Evolutionary conservation across 2,888 invertebrate genomes (phyloP).

Genomic region (Caenorhabditis sp.): DNA sequence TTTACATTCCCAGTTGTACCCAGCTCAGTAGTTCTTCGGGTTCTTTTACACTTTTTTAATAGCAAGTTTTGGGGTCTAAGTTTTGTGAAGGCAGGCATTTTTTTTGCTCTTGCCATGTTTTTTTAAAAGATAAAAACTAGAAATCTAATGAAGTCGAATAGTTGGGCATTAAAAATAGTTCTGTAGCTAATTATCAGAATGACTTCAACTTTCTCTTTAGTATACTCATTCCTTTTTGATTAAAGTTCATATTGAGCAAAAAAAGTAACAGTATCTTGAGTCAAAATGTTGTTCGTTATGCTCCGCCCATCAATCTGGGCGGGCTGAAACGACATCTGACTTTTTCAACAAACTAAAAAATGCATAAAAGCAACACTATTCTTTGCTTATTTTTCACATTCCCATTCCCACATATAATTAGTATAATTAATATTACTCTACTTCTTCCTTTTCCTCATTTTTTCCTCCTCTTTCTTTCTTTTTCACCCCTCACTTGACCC

Average conservation of each 20-base stretch:
- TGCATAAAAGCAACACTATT: not conserved
- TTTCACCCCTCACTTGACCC: not conserved
- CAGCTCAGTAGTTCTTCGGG: conserved; percentile 19
- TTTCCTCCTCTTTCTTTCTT: not conserved
- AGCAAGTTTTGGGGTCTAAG: conserved; percentile 18
- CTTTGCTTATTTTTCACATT: not conserved
- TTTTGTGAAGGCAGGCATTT: too few relatives aligned
- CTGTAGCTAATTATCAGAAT: too few relatives aligned
- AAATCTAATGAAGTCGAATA: too few relatives aligned
- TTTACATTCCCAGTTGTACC: conserved; percentile 12
- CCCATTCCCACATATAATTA: conserved; percentile 26
- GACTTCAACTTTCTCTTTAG: too few relatives aligned
- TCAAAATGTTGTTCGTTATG: conserved; percentile 14
- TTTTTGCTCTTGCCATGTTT: too few relatives aligned
- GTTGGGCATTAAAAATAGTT: too few relatives aligned
- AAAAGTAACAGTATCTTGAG: conserved; percentile 2
- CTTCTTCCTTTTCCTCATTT: conserved; percentile 8
- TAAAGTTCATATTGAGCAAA: not conserved
- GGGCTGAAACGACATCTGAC: too few relatives aligned
- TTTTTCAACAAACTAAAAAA: conserved; percentile 32
- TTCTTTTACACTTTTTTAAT: conserved; percentile 14
- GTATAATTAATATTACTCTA: conserved; percentile 8
- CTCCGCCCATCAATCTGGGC: conserved; percentile 21
- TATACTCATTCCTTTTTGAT: too few relatives aligned
- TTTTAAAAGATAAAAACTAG: too few relatives aligned